A percentile compares a stretch with the other conserved stretches of the same genome.
Conservation (phyloP, 2,888 invertebrate genomes). For the Liodrosophila aerea region DNA sequence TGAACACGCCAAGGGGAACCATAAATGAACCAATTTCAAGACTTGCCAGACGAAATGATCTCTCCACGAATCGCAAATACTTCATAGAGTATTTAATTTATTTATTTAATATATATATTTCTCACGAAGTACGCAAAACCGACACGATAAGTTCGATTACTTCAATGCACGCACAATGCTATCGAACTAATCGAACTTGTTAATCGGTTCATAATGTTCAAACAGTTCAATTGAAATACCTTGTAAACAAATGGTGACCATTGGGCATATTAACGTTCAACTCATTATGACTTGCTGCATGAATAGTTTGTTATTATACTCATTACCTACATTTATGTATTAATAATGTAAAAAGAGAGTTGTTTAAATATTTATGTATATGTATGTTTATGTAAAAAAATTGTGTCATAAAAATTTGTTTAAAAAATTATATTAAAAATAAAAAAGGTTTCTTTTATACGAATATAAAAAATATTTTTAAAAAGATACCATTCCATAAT, state of each 20-base stretch:
- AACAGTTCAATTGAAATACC: conserved; percentile 27
- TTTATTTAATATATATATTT: conserved; percentile 8
- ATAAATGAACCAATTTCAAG: background rate
- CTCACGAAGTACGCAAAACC: conserved; percentile 16
- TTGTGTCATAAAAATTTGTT: too few relatives aligned
- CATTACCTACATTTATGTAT: too few relatives aligned
- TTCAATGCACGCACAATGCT: background rate
- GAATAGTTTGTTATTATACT: too few relatives aligned
- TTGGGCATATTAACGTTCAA: conserved; percentile 26
- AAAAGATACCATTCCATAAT: too few relatives aligned
- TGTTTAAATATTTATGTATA: too few relatives aligned
- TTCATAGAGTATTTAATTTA: conserved; percentile 32
- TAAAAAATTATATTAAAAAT: too few relatives aligned
- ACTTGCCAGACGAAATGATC: conserved; percentile 46
- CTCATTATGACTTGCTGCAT: too few relatives aligned
- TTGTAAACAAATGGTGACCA: conserved; percentile 36
- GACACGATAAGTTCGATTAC: conserved; percentile 33
- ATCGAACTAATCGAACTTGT: conserved; percentile 36
- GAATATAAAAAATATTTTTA: too few relatives aligned
- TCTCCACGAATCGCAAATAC: conserved; percentile 28
- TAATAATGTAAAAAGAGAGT: too few relatives aligned
- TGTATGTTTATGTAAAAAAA: too few relatives aligned
- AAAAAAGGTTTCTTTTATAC: too few relatives aligned
- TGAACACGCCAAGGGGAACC: background rate
- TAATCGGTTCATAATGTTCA: conserved; percentile 41